These are phyloP conservation scores for Himalopsyche anomala DNA, from an alignment of 2,888 invertebrate species.

Conservation along the genomic window DNA sequence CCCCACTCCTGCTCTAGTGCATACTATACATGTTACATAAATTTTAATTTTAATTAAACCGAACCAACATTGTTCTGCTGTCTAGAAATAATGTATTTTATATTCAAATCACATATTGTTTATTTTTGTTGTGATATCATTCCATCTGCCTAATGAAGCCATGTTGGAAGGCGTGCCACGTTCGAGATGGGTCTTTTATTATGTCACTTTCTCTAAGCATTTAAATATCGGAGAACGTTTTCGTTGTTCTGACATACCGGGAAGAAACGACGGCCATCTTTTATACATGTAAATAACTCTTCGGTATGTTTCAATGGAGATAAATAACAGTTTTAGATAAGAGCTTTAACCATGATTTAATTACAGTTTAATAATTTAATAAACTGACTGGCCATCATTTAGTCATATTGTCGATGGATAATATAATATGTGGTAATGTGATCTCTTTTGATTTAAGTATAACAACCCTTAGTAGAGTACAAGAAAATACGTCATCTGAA, in stretches of 20 bases:
- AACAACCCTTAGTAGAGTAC: too few species aligned
- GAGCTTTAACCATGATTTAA: too few species aligned
- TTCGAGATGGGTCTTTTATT: slow-evolving; percentile 13
- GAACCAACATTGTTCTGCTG: neutral
- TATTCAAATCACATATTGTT: slow-evolving; percentile 13
- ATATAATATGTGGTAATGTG: too few species aligned
- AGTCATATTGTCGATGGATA: too few species aligned
- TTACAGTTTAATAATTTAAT: too few species aligned
- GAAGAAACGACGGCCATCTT: neutral
- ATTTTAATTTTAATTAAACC: neutral
- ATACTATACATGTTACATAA: neutral
- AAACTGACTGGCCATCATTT: too few species aligned
- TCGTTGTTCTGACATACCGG: neutral
- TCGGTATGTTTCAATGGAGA: neutral
- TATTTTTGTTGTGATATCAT: neutral
- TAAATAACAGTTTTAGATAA: neutral
- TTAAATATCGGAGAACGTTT: neutral
- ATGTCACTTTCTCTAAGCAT: slow-evolving; percentile 23
- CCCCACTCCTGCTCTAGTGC: too few species aligned
- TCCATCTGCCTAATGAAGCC: slow-evolving; percentile 6
- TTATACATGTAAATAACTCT: neutral
- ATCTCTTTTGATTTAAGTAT: too few species aligned
- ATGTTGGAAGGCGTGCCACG: slow-evolving; percentile 11
- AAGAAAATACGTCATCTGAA: too few species aligned
- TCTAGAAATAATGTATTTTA: neutral